phyloP scores from a whole-genome alignment of 2,888 invertebrate genomes.

The Malthinus flaveolus region DNA sequence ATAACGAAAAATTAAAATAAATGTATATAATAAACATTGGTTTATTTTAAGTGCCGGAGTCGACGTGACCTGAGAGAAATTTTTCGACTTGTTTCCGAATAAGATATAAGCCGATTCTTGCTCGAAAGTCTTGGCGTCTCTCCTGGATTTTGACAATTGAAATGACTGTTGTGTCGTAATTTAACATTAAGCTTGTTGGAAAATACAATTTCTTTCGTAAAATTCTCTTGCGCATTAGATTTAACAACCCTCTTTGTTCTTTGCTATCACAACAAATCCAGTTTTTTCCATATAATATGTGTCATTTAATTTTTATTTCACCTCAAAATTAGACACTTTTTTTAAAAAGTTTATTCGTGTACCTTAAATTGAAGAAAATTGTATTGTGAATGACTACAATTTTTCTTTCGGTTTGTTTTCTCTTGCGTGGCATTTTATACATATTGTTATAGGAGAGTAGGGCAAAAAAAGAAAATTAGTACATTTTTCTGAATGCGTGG shows the following conservation, averaged over 20 bases:
- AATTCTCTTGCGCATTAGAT: conserved; percentile 8
- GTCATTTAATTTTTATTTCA: not conserved
- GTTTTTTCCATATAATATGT: not conserved
- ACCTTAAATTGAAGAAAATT: too few relatives aligned
- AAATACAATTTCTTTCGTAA: conserved; percentile 19
- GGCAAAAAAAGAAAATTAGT: too few relatives aligned
- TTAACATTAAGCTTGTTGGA: conserved; percentile 21
- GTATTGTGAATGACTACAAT: too few relatives aligned
- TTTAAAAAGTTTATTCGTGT: too few relatives aligned
- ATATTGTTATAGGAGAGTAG: too few relatives aligned
- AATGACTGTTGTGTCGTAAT: conserved; percentile 25
- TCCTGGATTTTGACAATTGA: conserved; percentile 27
- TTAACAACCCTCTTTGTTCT: not conserved
- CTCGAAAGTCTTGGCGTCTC: conserved; percentile 20
- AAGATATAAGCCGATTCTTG: conserved; percentile 21
- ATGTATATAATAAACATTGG: conserved; percentile 18
- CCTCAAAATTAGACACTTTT: too few relatives aligned
- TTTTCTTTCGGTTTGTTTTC: too few relatives aligned
- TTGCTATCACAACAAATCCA: not conserved
- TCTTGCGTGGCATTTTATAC: too few relatives aligned
- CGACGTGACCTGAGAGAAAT: conserved; percentile 25
- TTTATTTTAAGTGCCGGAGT: conserved; percentile 22
- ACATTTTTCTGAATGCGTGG: too few relatives aligned
- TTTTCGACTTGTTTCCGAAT: conserved; percentile 16
- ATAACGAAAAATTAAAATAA: conserved; percentile 13